phyloP scores from a whole-genome alignment of 2,797 vertebrate genomes.

The Hydrolagus colliei region DNA sequence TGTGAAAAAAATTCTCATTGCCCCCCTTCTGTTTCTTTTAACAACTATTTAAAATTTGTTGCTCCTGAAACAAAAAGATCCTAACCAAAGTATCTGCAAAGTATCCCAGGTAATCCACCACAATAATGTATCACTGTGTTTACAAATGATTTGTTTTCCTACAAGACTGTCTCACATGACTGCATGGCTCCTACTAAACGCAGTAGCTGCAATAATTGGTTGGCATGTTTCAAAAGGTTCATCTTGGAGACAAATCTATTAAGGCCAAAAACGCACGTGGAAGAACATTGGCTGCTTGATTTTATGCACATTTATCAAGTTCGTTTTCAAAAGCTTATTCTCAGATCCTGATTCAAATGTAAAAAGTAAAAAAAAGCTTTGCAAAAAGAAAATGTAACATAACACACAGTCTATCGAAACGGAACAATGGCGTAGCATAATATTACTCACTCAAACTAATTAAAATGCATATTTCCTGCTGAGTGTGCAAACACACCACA shows the following conservation, averaged over 20 bases:
- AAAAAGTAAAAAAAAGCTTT: conserved; percentile 38
- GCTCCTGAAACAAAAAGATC: no score
- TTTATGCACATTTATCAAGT: not conserved
- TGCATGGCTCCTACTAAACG: no score
- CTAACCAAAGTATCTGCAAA: no score
- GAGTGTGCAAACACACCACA: not conserved
- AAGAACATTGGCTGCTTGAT: not conserved
- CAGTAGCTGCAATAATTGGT: not conserved
- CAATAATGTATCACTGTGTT: no score
- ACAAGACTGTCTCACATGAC: no score
- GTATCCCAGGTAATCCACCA: no score
- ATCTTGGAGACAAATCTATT: not conserved
- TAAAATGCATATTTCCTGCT: not conserved
- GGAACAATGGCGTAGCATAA: conserved; percentile 59
- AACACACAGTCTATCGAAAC: conserved; percentile 46
- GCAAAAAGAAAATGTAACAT: conserved; percentile 53
- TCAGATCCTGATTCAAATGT: not conserved
- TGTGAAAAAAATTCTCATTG: no score
- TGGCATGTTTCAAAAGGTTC: not conserved
- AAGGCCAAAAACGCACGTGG: not conserved
- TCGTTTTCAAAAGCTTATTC: not conserved
- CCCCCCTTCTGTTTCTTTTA: no score
- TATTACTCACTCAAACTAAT: conserved; percentile 35
- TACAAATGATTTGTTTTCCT: no score
- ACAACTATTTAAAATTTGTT: no score